A percentile compares a stretch with the other conserved stretches of the same genome.
phyloP scores from a whole-genome alignment of 2,888 invertebrate species.

The Elysia crispata region DNA sequence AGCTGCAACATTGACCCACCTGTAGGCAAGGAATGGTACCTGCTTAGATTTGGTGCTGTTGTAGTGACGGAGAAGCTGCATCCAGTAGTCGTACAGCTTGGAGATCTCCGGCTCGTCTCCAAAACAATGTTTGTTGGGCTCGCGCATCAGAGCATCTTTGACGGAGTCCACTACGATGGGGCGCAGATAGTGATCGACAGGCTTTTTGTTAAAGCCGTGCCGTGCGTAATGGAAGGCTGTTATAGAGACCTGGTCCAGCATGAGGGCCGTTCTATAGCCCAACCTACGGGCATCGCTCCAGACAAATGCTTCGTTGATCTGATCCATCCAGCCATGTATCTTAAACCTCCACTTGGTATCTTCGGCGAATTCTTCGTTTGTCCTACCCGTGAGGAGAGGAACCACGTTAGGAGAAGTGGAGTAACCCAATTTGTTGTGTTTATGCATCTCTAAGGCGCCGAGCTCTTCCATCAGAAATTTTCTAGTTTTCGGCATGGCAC shows the following conservation, averaged over 20 bases:
- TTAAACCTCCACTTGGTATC: background rate
- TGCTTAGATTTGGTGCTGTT: slow-evolving; percentile 20
- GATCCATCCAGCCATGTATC: background rate
- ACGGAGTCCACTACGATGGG: background rate
- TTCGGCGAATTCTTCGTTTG: background rate
- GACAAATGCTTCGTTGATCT: slow-evolving; percentile 21
- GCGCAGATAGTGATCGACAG: slow-evolving; percentile 25
- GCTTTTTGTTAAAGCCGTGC: slow-evolving; percentile 21
- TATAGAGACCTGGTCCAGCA: background rate
- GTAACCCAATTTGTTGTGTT: slow-evolving; percentile 61
- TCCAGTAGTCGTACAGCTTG: background rate
- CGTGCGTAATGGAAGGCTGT: slow-evolving; percentile 25
- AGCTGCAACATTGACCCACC: no score
- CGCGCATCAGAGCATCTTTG: background rate
- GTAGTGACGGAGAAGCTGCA: slow-evolving; percentile 2
- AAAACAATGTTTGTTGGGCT: background rate
- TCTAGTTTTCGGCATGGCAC: slow-evolving; percentile 60
- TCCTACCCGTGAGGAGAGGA: slow-evolving; percentile 57
- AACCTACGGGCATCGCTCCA: slow-evolving; percentile 32
- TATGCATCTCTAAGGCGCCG: slow-evolving; percentile 56
- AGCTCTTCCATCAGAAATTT: slow-evolving; percentile 56
- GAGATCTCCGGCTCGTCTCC: slow-evolving; percentile 29
- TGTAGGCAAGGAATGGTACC: no score
- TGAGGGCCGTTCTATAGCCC: slow-evolving; percentile 55
- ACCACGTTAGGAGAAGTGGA: slow-evolving; percentile 62